phyloP scores from a whole-genome alignment of 1,140 invertebrate genomes.

The Eumaeus atala region DNA sequence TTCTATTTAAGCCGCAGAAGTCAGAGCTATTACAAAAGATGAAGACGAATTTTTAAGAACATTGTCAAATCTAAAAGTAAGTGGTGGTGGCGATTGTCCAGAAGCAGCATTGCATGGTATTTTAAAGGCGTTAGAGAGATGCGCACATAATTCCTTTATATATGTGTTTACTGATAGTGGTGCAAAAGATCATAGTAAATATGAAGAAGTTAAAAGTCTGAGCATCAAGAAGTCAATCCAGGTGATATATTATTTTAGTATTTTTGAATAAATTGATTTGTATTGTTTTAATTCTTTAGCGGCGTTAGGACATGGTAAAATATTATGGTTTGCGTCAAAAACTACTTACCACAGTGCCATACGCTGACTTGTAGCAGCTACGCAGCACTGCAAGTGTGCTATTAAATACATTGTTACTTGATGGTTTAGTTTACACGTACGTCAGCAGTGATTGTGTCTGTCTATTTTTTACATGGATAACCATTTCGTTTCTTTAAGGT shows the following conservation, averaged over 20 bases:
- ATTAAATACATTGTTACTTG: no score
- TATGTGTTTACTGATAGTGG: conserved; percentile 82
- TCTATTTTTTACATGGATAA: no score
- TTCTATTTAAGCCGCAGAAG: conserved; percentile 18
- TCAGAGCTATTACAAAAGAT: conserved; percentile 30
- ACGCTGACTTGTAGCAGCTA: no score
- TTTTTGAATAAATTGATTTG: neutral
- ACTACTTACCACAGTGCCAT: no score
- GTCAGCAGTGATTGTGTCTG: no score
- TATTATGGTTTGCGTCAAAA: no score
- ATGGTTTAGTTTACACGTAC: no score
- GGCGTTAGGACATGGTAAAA: no score
- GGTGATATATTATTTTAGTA: conserved; percentile 25
- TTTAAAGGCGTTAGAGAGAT: conserved; percentile 73
- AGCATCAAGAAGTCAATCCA: conserved; percentile 41
- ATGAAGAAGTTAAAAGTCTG: conserved; percentile 29
- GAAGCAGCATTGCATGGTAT: conserved; percentile 78
- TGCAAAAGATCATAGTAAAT: conserved; percentile 53
- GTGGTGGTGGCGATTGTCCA: conserved; percentile 78
- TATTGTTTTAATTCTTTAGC: no score
- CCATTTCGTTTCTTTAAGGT: no score
- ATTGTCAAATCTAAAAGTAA: conserved; percentile 68
- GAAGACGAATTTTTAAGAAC: conserved; percentile 35
- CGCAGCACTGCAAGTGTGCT: no score
- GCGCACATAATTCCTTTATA: conserved; percentile 76